Base-by-base conservation (phyloP, 2,113 vertebrate genomes). In the Sphyrna mokarran region DNA sequence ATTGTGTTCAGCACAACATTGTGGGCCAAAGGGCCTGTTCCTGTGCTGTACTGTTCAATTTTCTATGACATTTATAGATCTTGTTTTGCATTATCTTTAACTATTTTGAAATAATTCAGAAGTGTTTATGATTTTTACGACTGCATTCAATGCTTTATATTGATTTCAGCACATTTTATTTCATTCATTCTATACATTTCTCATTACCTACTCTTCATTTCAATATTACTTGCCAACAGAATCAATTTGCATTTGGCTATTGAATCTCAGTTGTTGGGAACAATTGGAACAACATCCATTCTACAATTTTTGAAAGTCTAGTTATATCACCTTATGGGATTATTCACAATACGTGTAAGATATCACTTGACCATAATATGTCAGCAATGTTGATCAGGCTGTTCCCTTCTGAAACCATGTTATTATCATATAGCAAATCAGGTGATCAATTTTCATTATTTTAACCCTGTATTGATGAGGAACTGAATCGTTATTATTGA, bases 131-230 rank as follows among this genome's bases (percentile, higher is more conserved):
- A 40, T 43, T 87, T 87, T 58, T 87, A 58, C 58, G 54, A 87
- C 23, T 87, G 54, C 48, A 33, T 89, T 54, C 86, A 89, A 89
- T 58, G 33, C 48, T 89, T 61, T 29, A 29, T 7, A 63, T 63
- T 89, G 48, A 89, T 61, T 89, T 58, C 29, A 54, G 58, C 86
- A 89, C 33, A 87, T 54, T 87, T 87, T 54, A 87, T 89, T 89
- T 23, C 48, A 33, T 10, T 76, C 8, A 76, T 89, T 61, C 85
- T 58, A 48, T 29, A 58, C 23, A 23, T 87, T 87, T 87, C 48
- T 58, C 48, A 61, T 13, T 54, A 29, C 26, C 3, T 48, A 43
- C 48, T 89, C 86, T 14, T 3, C 9, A 58, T 29, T 89, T 89
- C 58, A 33, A 48, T 54, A 89, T 13, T 11, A 89, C 48, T 22